Percentiles rank a stretch among this genome's conserved stretches.
These are phyloP conservation scores for Cyphomyrmex costatus DNA, from an alignment of 1,140 invertebrate species.

Conservation along the genomic window DNA sequence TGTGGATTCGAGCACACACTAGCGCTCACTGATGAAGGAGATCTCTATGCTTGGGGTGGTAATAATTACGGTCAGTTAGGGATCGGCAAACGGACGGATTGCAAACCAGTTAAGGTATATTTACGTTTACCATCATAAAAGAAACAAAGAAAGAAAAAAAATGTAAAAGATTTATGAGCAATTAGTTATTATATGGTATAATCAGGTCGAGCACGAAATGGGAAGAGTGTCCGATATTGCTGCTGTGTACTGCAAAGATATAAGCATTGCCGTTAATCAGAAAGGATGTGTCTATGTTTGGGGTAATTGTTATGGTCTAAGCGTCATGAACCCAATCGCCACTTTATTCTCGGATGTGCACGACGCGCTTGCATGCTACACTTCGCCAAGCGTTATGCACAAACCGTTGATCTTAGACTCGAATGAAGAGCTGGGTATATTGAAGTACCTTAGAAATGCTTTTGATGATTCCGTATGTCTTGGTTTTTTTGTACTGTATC, in stretches of 20 bases:
- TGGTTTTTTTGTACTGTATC: no score
- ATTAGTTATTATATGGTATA: conserved; percentile 74
- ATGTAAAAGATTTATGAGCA: background rate
- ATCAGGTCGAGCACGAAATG: conserved; percentile 74
- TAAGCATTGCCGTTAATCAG: conserved; percentile 89
- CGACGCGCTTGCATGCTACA: conserved; percentile 90
- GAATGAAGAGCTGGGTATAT: conserved; percentile 84
- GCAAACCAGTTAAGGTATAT: conserved; percentile 10
- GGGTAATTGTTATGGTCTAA: conserved; percentile 90
- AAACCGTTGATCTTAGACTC: conserved; percentile 88
- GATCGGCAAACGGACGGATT: conserved; percentile 86
- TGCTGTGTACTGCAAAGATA: conserved; percentile 87
- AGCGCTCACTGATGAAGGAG: conserved; percentile 89
- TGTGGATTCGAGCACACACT: conserved; percentile 91
- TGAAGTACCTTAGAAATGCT: conserved; percentile 87
- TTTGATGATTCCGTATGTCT: conserved; percentile 89
- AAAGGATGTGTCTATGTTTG: conserved; percentile 89
- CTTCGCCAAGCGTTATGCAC: conserved; percentile 89
- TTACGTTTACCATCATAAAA: conserved; percentile 75
- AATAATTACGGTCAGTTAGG: conserved; percentile 90
- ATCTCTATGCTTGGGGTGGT: conserved; percentile 90
- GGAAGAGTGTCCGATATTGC: conserved; percentile 89
- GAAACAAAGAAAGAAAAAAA: background rate
- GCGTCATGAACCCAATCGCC: conserved; percentile 85
- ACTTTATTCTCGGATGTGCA: conserved; percentile 88